A percentile compares a stretch with the other conserved stretches of the same genome.
These are phyloP conservation scores for Danio rerio DNA, from an alignment of 2,113 vertebrate species.

Conservation along the genomic window DNA sequence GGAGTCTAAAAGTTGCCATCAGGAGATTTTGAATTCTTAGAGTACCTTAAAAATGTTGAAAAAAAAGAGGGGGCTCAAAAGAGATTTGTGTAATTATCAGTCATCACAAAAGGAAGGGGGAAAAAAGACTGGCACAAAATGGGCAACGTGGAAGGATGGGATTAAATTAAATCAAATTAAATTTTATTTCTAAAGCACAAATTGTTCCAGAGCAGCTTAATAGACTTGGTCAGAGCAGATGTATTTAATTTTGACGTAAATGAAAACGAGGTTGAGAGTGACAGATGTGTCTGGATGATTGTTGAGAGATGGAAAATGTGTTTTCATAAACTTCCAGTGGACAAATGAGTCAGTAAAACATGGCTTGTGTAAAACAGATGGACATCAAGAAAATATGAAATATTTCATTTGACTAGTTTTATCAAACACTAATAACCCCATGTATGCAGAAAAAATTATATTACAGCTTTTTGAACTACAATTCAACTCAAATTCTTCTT, in stretches of 20 bases:
- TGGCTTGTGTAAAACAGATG: background rate
- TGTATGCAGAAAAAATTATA: too few species aligned
- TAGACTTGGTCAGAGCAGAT: background rate
- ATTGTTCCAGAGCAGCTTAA: background rate
- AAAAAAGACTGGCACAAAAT: background rate
- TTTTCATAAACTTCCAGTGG: background rate
- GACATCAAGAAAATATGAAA: background rate
- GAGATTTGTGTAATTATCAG: conserved; percentile 19
- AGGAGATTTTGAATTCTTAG: conserved; percentile 39
- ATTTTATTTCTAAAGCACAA: background rate
- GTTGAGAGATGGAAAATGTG: background rate
- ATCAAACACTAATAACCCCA: too few species aligned
- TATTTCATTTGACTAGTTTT: background rate
- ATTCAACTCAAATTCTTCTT: too few species aligned
- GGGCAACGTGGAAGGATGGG: background rate
- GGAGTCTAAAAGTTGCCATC: conserved; percentile 47
- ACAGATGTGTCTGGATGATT: background rate
- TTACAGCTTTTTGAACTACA: too few species aligned
- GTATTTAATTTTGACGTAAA: background rate
- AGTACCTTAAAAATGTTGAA: conserved; percentile 15
- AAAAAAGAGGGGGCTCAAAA: background rate
- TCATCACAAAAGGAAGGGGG: background rate
- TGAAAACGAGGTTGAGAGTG: background rate
- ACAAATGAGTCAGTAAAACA: background rate
- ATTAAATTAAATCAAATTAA: background rate